Evolutionary conservation across 2,888 invertebrate genomes (phyloP), one percentile per base, ranked within the genome.

Genomic region (Mesochorus sp.): DNA sequence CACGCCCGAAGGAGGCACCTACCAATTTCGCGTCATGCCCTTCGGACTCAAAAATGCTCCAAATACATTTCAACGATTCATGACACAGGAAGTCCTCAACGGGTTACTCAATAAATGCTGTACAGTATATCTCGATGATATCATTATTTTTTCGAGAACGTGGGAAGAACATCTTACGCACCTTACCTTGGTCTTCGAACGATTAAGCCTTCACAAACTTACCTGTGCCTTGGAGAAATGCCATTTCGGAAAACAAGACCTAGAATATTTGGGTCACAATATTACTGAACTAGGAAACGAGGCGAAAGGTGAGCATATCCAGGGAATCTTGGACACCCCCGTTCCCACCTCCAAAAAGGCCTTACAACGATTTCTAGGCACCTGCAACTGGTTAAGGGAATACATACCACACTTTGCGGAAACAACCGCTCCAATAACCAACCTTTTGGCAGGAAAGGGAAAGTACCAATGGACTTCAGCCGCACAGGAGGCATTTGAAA

Each of bases 21-120:
- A 82, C 62, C 82, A 85, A 31, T 88, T 86, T 37, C 61, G 72
- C 2, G 84, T 86, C n/a, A n/a, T n/a, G n/a, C n/a, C n/a, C n/a
- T n/a, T n/a, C n/a, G n/a, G n/a, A n/a, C n/a, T n/a, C n/a, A 86
- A 84, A 55, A 84, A 80, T 42, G 86, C 87, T 0, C 85, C 85
- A 0, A 72, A 80, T 3, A 85, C 85, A 0, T 89, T 85, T 79
- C 84, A 87, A 73, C 79, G 85, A 61, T 82, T 87, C 1, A 86
- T 87, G 83, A 74, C 59, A 5, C 82, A 83, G 10, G 80, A 81
- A 8, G 83, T 85, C 0, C 79, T 84, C 0, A 34, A 57, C 0
- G 85, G 85, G 0, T 81, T 80, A 28, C 31, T 84, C 0, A 67
- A 77, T 4, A 14, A 80, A 0, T 73, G 81, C 47, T 80, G 81